These are phyloP conservation scores for Chaetodon trifascialis DNA, from an alignment of 2,113 vertebrate genomes.

Conservation along the genomic window DNA sequence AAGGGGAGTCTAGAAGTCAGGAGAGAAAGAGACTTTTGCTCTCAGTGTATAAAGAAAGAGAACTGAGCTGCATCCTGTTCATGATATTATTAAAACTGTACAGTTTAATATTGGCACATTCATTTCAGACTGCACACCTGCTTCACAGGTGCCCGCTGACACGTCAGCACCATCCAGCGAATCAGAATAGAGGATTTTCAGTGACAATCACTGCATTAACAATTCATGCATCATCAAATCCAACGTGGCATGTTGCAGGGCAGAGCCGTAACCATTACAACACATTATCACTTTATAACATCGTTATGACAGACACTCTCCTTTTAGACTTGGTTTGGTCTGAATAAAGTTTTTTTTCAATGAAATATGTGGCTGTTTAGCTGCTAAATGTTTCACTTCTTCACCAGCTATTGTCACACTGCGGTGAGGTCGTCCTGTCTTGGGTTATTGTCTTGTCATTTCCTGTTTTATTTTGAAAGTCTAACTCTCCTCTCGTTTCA, in stretches of 20 bases:
- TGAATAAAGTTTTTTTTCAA: too few relatives aligned
- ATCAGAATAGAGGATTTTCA: neutral
- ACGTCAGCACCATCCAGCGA: neutral
- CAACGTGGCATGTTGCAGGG: too few relatives aligned
- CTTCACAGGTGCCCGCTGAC: neutral
- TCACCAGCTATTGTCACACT: too few relatives aligned
- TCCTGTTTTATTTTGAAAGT: too few relatives aligned
- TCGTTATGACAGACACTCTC: too few relatives aligned
- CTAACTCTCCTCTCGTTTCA: too few relatives aligned
- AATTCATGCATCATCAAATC: neutral
- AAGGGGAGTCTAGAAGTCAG: neutral
- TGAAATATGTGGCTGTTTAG: too few relatives aligned
- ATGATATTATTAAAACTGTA: neutral
- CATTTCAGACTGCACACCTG: neutral
- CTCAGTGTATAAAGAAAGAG: neutral
- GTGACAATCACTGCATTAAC: neutral
- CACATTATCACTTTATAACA: neutral
- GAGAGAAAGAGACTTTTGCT: neutral
- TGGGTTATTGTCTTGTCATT: too few relatives aligned
- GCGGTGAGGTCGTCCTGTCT: too few relatives aligned
- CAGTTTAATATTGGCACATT: neutral
- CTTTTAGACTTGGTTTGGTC: too few relatives aligned
- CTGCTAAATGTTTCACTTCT: neutral
- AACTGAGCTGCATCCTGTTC: neutral
- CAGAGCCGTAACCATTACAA: neutral